Evolutionary conservation across 2,888 invertebrate genomes (phyloP), one percentile per base, ranked within the genome.

Genomic region (Coecobrya sp.): DNA sequence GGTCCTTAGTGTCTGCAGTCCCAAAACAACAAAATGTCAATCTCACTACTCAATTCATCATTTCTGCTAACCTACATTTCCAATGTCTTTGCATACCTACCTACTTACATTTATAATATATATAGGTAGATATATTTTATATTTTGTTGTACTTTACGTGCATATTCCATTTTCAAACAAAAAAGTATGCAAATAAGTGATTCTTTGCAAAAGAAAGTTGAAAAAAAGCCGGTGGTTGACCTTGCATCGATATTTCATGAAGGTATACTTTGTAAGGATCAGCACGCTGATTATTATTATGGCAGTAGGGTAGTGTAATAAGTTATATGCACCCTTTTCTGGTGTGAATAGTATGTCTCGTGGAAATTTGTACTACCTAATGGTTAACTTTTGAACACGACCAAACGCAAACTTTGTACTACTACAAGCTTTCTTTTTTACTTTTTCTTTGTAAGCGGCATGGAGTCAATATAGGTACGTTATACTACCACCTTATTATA

Each of bases 221-320:
- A 25, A 73, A n/a, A 79, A 87, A 79, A 79, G 45, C 62, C 62
- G 87, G 79, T 79, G 87, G 79, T 65, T 87, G 87, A 87, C 87
- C 87, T 87, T 87, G 87, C 87, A 87, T 79, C 87, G 79, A 86
- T 73, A 86, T 86, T 86, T 86, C 85, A 85, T 68, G 68, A 68
- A 25, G 8, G 30, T 36, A 45, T 49, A 19, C 8, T 42, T 76
- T 45, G 10, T 76, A 22, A 0, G 19, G 8, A 68, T 22, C 62
- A 36, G 45, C 65, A 65, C 25, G 65, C 42, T 73, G 52, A 27
- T 55, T 52, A 22, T 27, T 25, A n/a, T n/a, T 62, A 62, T 22
- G 27, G 7, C 2, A n/a, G 65, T 13, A 10, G 19, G 62, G 4
- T 42, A 55, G 30, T 25, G 11, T 4, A 55, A 27, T 22, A 25